These are phyloP conservation scores for Ptiloglossa arizonensis DNA, from an alignment of 1,140 invertebrate species.

Conservation along the genomic window DNA sequence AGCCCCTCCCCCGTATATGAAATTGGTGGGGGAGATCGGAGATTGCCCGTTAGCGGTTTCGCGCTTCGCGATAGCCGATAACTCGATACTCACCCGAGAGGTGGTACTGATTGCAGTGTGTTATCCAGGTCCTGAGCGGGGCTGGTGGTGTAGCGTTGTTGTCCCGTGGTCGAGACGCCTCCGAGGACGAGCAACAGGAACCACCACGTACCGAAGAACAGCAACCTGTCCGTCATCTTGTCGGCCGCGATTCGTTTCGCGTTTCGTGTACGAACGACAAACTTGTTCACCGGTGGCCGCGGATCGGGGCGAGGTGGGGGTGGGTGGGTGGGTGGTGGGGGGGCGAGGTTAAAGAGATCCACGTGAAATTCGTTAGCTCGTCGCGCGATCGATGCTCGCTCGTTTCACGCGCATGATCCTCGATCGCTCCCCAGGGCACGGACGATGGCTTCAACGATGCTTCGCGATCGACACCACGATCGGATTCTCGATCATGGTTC, in stretches of 20 bases:
- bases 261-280: constrained; percentile 6
- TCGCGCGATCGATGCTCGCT: constrained; percentile 10
- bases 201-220: constrained; percentile 37
- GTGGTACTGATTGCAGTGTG: constrained; percentile 63
- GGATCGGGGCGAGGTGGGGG: background rate
- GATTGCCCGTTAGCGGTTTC: background rate
- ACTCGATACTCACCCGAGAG: constrained; percentile 63
- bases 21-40: background rate
- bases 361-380: constrained; percentile 14
- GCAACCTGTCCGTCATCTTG: constrained; percentile 24
- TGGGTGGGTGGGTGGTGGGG: background rate
- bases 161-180: constrained; percentile 51
- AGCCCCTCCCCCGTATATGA: no score
- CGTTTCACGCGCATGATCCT: constrained; percentile 53
- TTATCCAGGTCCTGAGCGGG: constrained; percentile 65
- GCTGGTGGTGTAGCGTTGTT: constrained; percentile 57
- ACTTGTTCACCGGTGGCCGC: background rate
- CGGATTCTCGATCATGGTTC: constrained; percentile 46
- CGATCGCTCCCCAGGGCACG: constrained; percentile 24
- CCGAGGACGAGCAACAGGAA: constrained; percentile 51
- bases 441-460: constrained; percentile 23
- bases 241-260: background rate
- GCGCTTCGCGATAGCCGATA: constrained; percentile 7
- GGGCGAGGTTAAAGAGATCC: background rate
- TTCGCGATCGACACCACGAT: constrained; percentile 22